Percentiles rank a stretch among this genome's conserved stretches.
phyloP scores from a whole-genome alignment of 2,797 vertebrate species.

The Chloroceryle amazona region DNA sequence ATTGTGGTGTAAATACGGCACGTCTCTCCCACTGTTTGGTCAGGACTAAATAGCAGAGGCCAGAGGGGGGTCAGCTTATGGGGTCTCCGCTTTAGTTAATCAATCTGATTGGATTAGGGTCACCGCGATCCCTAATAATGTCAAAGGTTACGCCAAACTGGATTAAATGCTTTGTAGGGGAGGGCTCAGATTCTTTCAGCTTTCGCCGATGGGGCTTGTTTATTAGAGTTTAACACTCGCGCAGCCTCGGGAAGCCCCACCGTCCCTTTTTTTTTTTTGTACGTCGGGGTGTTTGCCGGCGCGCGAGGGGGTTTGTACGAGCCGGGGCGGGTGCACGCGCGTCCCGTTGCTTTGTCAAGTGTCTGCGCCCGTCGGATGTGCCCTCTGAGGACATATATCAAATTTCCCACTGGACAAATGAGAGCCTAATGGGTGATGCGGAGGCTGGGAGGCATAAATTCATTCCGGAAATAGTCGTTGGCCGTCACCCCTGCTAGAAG shows the following conservation, averaged over 20 bases:
- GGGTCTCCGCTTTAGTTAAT: slow-evolving; percentile 89
- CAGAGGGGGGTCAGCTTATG: slow-evolving; percentile 80
- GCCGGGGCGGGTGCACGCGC: neutral
- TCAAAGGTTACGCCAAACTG: slow-evolving; percentile 92
- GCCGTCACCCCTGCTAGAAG: neutral
- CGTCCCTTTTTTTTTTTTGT: neutral
- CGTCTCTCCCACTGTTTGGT: slow-evolving; percentile 81
- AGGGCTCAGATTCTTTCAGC: slow-evolving; percentile 72
- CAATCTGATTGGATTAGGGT: slow-evolving; percentile 99
- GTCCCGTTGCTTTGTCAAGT: neutral
- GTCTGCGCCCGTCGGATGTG: neutral
- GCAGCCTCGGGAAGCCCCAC: slow-evolving; percentile 50
- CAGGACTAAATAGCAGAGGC: slow-evolving; percentile 83
- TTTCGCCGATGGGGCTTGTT: slow-evolving; percentile 58
- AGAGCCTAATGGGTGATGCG: neutral
- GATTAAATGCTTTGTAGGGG: slow-evolving; percentile 92
- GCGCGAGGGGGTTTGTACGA: neutral
- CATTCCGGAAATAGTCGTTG: neutral
- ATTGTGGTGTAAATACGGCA: slow-evolving; percentile 90
- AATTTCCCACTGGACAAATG: neutral
- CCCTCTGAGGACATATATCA: neutral
- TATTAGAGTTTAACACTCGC: slow-evolving; percentile 74
- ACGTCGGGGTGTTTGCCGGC: neutral
- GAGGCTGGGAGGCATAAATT: neutral
- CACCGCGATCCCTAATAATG: slow-evolving; percentile 93